Percentiles rank a stretch among this genome's conserved stretches.
These are phyloP conservation scores for Cenopis cana DNA, from an alignment of 2,888 invertebrate species.

Conservation along the genomic window DNA sequence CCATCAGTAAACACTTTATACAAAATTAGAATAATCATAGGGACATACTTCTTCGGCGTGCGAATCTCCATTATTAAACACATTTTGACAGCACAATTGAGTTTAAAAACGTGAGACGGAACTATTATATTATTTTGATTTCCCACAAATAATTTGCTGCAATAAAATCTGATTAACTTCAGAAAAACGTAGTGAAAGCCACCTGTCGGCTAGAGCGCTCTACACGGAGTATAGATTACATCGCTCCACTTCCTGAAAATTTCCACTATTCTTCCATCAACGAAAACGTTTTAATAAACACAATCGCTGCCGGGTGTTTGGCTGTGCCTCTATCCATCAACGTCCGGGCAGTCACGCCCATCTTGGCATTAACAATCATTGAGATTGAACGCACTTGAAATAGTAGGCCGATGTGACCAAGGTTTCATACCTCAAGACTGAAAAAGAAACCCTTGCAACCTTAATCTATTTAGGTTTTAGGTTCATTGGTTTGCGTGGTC, in stretches of 20 bases:
- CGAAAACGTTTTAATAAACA: constrained; percentile 45
- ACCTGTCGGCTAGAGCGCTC: background rate
- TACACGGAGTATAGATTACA: constrained; percentile 5
- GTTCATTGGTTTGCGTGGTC: background rate
- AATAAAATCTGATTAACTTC: background rate
- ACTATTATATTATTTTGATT: too few species aligned
- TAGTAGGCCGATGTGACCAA: constrained; percentile 18
- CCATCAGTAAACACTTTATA: too few species aligned
- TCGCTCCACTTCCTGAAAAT: constrained; percentile 9
- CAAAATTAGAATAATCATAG: too few species aligned
- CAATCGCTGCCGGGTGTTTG: constrained; percentile 35
- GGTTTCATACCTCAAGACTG: background rate
- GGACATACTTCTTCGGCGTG: too few species aligned
- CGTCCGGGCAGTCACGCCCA: constrained; percentile 42
- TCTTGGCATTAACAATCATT: constrained; percentile 44
- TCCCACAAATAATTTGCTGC: background rate
- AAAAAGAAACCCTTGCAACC: background rate
- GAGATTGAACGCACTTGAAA: constrained; percentile 42
- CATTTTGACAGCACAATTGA: too few species aligned
- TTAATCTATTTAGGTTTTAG: background rate
- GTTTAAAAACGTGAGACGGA: too few species aligned
- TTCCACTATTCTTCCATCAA: constrained; percentile 28
- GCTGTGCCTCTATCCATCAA: constrained; percentile 45
- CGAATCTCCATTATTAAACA: too few species aligned
- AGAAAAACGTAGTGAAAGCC: background rate